Evolutionary conservation across 2,888 invertebrate genomes (phyloP), one percentile per base, ranked within the genome.

Genomic region (Leptarthrus brevirostris): DNA sequence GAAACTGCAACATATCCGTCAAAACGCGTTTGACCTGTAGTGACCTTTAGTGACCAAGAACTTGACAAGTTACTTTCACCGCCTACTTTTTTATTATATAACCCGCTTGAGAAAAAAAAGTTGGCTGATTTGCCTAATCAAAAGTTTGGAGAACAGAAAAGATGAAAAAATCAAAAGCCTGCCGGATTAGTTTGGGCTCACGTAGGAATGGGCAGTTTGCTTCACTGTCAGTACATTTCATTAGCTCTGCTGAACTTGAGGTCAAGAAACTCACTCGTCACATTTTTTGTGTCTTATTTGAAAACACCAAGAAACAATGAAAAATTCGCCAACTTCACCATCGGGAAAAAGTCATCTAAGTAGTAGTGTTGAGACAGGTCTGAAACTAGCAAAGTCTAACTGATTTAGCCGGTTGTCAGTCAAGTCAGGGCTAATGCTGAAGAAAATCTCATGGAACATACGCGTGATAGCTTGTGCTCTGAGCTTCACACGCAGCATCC

Each of bases 311-410:
- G n/a, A 40, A 40, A 40, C 40, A 40, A 40, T 40, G 40, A 30
- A 30, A 30, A 30, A 30, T 30, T 30, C 30, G n/a, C 40, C 40
- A 40, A 12, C n/a, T 6, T 12, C 40, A 12, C 12, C 12, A 40
- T 3, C 12, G 40, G 12, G n/a, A 12, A 40, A 12, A 40, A 40
- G 3, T 40, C 40, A 40, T 3, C 40, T 40, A 40, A 18, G 58
- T 58, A 58, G 36, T 58, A 18, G 36, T 58, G 36, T 58, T 58
- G 58, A 58, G 58, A 20, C 58, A 58, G 58, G 58, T 58, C 58
- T 58, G 58, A 58, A 58, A 58, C 58, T 58, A 36, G 36, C 36
- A 34, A 36, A 30, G 36, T 40, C 58, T 36, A 58, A 58, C 58
- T 36, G 36, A 58, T 58, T 58, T 58, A 36, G 18, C 22, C 36